phyloP scores from a whole-genome alignment of 2,113 vertebrate genomes.

The Podarcis raffonei region DNA sequence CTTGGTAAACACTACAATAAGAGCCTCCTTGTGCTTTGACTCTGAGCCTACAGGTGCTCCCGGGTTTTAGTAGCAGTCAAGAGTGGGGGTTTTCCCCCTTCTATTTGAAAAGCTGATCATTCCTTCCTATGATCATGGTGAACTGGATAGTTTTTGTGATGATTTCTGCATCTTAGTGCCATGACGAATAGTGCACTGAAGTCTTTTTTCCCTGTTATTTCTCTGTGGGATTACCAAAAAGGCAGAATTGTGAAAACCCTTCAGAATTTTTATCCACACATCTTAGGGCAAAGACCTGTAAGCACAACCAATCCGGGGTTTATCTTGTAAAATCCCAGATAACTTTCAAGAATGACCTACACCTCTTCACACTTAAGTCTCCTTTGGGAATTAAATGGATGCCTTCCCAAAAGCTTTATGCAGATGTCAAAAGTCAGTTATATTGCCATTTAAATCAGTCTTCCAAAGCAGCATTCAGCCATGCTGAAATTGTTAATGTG shows the following conservation, averaged over 20 bases:
- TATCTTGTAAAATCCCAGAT: background rate
- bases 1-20: background rate
- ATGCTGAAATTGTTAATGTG: background rate
- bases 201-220: no score
- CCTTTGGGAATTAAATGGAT: background rate
- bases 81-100: background rate
- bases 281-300: background rate
- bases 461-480: background rate
- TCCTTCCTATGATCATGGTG: background rate
- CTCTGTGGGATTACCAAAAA: background rate
- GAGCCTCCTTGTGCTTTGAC: background rate
- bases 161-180: background rate
- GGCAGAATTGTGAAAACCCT: background rate
- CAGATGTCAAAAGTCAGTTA: background rate
- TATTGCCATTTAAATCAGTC: background rate
- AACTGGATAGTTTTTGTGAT: no score
- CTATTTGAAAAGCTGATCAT: background rate
- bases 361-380: background rate
- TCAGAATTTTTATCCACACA: background rate
- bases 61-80: background rate
- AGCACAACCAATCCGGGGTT: background rate
- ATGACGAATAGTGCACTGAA: background rate
- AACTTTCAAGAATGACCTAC: background rate
- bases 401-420: background rate
- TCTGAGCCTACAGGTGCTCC: background rate